Evolutionary conservation across 1,140 invertebrate genomes (phyloP).

Genomic region (Cryptotermes secundus): DNA sequence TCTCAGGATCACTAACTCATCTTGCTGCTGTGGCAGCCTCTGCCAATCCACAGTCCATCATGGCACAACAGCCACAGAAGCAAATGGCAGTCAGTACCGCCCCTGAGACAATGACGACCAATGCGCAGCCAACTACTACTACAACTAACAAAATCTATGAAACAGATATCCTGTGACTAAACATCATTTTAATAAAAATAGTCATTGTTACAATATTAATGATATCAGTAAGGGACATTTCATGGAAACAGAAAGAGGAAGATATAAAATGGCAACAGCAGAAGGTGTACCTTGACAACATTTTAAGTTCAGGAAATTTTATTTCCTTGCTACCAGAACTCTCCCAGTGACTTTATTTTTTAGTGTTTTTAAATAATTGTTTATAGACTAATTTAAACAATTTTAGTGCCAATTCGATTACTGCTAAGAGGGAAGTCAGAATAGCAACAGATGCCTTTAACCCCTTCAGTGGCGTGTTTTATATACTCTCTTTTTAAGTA

Average conservation of each 20-base stretch:
- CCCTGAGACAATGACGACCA: not conserved
- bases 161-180: conserved; percentile 81
- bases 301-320: not conserved
- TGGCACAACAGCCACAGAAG: conserved; percentile 24
- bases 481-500: not conserved
- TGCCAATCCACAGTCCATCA: conserved; percentile 22
- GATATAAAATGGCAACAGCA: not conserved
- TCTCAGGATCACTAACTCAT: conserved; percentile 64
- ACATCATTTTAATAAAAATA: conserved; percentile 15
- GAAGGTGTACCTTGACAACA: not conserved
- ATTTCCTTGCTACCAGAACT: conserved; percentile 12
- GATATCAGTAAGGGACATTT: conserved; percentile 17
- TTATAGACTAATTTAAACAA: conserved; percentile 3
- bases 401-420: conserved; percentile 1
- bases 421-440: not conserved
- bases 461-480: not conserved
- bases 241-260: not conserved
- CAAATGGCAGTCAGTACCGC: not conserved
- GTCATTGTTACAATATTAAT: conserved; percentile 22
- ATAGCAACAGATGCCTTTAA: not conserved
- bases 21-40: conserved; percentile 47
- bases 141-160: conserved; percentile 79
- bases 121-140: conserved; percentile 36
- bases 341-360: not conserved
- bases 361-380: not conserved